phyloP scores from a whole-genome alignment of 2,113 vertebrate genomes.

The Polyodon spathula region DNA sequence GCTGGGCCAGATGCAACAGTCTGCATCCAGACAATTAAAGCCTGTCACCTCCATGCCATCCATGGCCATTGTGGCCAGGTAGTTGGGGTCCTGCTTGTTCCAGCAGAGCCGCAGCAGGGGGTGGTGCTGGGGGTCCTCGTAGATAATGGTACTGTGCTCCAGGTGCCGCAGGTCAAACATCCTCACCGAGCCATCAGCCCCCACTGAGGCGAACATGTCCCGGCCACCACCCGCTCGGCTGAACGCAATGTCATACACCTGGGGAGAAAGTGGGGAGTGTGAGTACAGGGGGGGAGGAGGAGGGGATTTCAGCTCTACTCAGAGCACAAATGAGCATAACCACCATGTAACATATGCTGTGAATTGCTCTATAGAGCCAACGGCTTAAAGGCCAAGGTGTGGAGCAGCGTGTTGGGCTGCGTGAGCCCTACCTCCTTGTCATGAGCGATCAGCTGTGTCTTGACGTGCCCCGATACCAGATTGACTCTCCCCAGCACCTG shows the following conservation, averaged over 20 bases:
- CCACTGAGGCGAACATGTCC: constrained; percentile 97
- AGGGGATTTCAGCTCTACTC: too few relatives aligned
- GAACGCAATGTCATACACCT: constrained; percentile 98
- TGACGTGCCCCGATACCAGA: constrained; percentile 93
- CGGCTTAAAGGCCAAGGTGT: too few relatives aligned
- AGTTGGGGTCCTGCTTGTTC: constrained; percentile 99
- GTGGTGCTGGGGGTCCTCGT: constrained; percentile 96
- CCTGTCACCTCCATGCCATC: constrained; percentile 90
- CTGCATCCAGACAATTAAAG: too few relatives aligned
- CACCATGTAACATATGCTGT: too few relatives aligned
- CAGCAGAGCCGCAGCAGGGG: constrained; percentile 95
- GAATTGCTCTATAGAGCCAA: too few relatives aligned
- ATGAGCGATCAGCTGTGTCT: constrained; percentile 95
- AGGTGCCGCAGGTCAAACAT: constrained; percentile 96
- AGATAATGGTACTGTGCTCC: constrained; percentile 98
- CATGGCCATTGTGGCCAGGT: constrained; percentile 97
- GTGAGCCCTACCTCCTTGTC: constrained; percentile 84
- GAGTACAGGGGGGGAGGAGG: too few relatives aligned
- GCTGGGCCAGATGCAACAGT: too few relatives aligned
- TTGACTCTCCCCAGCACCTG: constrained; percentile 92
- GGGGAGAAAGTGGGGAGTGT: constrained; percentile 13
- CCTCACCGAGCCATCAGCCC: constrained; percentile 87
- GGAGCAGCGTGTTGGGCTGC: neutral
- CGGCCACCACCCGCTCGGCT: constrained; percentile 90
- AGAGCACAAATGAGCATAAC: too few relatives aligned